Evolutionary conservation across 1,140 invertebrate species (phyloP), one percentile per base, ranked within the genome.

Genomic region (Pseudomyrmex cubaensis): DNA sequence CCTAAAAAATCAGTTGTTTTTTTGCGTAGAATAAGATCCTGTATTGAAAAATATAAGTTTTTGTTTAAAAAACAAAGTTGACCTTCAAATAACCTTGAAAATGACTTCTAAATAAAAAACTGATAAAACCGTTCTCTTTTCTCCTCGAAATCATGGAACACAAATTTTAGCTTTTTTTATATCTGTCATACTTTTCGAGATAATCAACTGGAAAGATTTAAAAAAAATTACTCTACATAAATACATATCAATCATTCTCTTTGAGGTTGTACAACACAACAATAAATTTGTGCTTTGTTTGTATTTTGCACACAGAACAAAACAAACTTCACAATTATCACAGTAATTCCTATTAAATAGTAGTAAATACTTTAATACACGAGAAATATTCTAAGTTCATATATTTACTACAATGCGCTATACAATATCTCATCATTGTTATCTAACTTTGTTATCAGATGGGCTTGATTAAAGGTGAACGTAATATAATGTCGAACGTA

Each of bases 211-310:
- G 35, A 35, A 35, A 35, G 35, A 5, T 35, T 35, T 35, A 0
- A 46, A n/a, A n/a, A 59, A 44, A 48, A 44, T 54, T 22, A 54
- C 76, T 72, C 57, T 82, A 61, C 52, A 44, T 56, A 64, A 85
- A 66, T 67, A 35, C 0, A 35, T 35, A 64, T 64, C 82, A 82
- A 70, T 85, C 70, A 82, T 82, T 57, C 59, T 48, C 77, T 85
- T 85, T 73, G 70, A 82, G 73, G 57, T 76, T 64, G 44, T 46
- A 52, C 59, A 25, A 67, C n/a, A 59, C 54, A 50, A 54, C 20
- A 69, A 35, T 20, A 50, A 15, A 46, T 50, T 15, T 59, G 9
- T 59, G n/a, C 20, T 54, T 67, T 35, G 62, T 56, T 56, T 69
- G 48, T 12, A 4, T 12, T 5, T 35, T 35, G 5, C 35, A 35